Base-by-base conservation (phyloP, 2,797 vertebrate species). In the Erpetoichthys calabaricus region DNA sequence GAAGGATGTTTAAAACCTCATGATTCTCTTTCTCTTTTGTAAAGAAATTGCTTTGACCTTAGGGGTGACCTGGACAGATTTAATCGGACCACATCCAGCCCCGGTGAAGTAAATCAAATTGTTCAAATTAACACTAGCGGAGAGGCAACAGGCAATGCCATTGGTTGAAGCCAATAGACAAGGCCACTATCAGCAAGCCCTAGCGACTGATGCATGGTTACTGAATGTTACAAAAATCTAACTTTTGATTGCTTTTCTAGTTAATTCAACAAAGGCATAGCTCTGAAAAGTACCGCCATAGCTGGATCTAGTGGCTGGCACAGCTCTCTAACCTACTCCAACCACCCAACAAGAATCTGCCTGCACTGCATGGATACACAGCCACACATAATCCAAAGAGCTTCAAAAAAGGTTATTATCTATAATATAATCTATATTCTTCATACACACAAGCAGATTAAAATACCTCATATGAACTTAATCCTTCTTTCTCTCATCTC, bases 21-120 rank as follows among this genome's bases (percentile, higher is more conserved):
- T 73, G 73, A 73, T 76, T 70, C 66, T 77, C 74, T 82, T 80
- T 67, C 25, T 25, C 25, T 79, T 62, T 79, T 75, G 69, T 68
- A 66, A 75, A 83, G 84, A 84, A 87, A 87, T 87, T 85, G 82
- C 83, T 82, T 85, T 87, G 80, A 84, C 84, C 80, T 69, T 65
- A 65, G 65, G 66, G 64, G 74, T 85, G 85, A 85, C 81, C 82
- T 75, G 78, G 77, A 67, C 72, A 80, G 83, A 85, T 85, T 77
- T 82, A 85, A 85, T 87, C 79, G 73, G 74, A 78, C 70, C 68
- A 68, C 74, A 78, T 72, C 70, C 74, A 72, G 74, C 71, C 74
- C 65, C 44, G 70, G 73, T 69, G 68, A 73, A 79, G 79, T 80
- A 78, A 79, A 83, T 85, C 84, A 77, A 79, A 85, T 81, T 72